Percentiles rank a stretch among this genome's conserved stretches.
These are phyloP conservation scores for Meriones unguiculatus DNA, from an alignment of 2,113 vertebrate species.

Conservation along the genomic window DNA sequence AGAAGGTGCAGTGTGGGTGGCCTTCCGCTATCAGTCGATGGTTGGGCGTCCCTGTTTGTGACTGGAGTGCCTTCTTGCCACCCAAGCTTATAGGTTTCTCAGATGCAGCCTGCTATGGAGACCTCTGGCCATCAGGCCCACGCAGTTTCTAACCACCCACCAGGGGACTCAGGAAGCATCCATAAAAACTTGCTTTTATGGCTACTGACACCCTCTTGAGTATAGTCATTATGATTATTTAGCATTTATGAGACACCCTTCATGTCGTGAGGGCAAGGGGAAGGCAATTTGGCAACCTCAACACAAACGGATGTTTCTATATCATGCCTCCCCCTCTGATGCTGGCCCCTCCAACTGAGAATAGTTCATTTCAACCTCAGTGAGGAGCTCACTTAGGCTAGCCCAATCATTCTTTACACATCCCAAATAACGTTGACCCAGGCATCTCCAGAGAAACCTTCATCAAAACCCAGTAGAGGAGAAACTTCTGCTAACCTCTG, in stretches of 20 bases:
- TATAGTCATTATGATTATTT: conserved; percentile 74
- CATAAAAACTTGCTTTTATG: conserved; percentile 79
- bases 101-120: conserved; percentile 65
- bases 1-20: conserved; percentile 81
- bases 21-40: conserved; percentile 78
- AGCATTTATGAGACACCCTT: conserved; percentile 75
- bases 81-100: conserved; percentile 72
- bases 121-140: conserved; percentile 64
- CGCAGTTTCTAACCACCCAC: conserved; percentile 75
- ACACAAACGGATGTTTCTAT: conserved; percentile 67
- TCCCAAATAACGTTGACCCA: background rate
- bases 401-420: background rate
- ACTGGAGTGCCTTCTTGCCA: conserved; percentile 67
- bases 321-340: background rate
- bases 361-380: conserved; percentile 41
- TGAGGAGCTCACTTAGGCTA: conserved; percentile 6
- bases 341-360: conserved; percentile 38
- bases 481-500: conserved; percentile 9
- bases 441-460: conserved; percentile 9
- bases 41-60: conserved; percentile 55
- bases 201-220: conserved; percentile 65
- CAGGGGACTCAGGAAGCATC: conserved; percentile 66
- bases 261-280: background rate
- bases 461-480: background rate
- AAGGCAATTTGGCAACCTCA: conserved; percentile 71